These are phyloP conservation scores for Hipposideros armiger DNA, from an alignment of 2,113 vertebrate species.

Conservation along the genomic window DNA sequence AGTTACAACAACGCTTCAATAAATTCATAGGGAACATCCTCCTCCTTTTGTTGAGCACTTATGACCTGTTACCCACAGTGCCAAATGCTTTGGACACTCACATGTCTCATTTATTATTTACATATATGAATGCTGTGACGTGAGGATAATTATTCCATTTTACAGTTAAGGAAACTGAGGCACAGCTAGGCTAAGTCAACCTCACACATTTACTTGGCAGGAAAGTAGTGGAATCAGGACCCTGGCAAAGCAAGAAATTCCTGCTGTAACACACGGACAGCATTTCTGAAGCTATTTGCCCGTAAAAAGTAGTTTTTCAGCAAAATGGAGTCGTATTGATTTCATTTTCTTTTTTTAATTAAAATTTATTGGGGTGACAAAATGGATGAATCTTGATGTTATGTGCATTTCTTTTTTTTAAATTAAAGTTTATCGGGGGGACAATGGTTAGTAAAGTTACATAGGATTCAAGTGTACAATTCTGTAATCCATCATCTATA, in stretches of 20 bases:
- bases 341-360: too few species aligned
- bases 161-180: not conserved
- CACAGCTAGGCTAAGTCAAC: not conserved
- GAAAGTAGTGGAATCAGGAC: not conserved
- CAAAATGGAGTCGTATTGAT: not conserved
- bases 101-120: not conserved
- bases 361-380: too few species aligned
- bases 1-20: not conserved
- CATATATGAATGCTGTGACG: too few species aligned
- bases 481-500: too few species aligned
- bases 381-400: too few species aligned
- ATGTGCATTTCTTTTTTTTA: too few species aligned
- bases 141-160: not conserved
- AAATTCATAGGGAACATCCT: not conserved
- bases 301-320: not conserved
- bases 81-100: not conserved
- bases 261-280: rapidly evolving
- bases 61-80: not conserved
- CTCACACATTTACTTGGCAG: not conserved
- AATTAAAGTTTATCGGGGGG: too few species aligned
- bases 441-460: too few species aligned
- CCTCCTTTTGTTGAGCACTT: not conserved
- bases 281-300: not conserved
- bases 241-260: not conserved
- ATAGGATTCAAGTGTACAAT: too few species aligned